Percentiles rank a stretch among this genome's conserved stretches.
Evolutionary conservation across 1,140 invertebrate species (phyloP).

Genomic region (Eurosta solidaginis): DNA sequence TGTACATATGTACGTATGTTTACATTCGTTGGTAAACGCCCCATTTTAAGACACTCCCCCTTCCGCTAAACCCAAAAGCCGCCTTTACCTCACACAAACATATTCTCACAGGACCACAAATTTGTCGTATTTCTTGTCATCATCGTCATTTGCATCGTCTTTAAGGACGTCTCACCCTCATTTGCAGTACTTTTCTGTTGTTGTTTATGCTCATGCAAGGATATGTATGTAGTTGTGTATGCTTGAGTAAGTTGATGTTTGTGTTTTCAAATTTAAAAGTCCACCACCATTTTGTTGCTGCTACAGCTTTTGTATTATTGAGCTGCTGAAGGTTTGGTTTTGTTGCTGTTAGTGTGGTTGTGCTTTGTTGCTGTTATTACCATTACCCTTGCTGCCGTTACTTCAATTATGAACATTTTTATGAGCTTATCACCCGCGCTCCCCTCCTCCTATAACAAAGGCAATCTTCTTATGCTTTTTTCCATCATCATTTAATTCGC

Average conservation of each 20-base stretch:
- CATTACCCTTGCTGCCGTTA: background rate
- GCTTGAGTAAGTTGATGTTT: background rate
- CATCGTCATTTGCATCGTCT: background rate
- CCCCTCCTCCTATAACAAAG: background rate
- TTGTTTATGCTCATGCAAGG: background rate
- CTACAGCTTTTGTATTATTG: background rate
- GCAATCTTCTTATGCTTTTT: background rate
- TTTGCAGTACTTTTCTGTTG: background rate
- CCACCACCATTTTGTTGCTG: background rate
- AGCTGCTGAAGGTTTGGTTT: no score
- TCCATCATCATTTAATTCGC: background rate
- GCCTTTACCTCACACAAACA: background rate
- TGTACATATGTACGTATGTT: background rate
- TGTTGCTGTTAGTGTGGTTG: background rate
- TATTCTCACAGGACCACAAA: background rate
- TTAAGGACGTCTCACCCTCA: background rate
- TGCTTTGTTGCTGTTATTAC: background rate
- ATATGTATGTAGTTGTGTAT: background rate
- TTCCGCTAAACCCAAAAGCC: background rate
- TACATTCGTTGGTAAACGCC: background rate
- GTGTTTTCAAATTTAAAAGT: constrained; percentile 16
- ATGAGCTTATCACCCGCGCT: background rate
- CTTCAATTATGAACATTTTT: constrained; percentile 21
- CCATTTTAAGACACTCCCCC: constrained; percentile 17
- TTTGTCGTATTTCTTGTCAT: background rate